These are phyloP conservation scores for Plectrocnemia conspersa DNA, from an alignment of 1,140 invertebrate species.

Conservation along the genomic window DNA sequence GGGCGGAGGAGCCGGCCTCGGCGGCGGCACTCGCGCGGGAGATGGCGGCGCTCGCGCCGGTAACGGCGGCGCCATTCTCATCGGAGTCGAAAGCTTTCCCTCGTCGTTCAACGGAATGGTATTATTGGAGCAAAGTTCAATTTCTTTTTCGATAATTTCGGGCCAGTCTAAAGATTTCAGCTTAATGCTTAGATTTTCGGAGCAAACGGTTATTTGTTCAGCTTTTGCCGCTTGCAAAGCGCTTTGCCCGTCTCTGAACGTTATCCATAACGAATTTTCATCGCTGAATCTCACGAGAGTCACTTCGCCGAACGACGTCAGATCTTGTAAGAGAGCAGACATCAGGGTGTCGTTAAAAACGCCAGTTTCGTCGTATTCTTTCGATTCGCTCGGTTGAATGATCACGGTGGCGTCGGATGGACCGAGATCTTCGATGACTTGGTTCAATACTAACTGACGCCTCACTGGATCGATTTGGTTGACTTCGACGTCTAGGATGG, in stretches of 20 bases:
- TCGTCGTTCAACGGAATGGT: constrained; percentile 67
- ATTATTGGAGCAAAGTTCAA: constrained; percentile 77
- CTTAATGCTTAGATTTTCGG: constrained; percentile 64
- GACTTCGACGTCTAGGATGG: constrained; percentile 83
- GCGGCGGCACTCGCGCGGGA: constrained; percentile 50
- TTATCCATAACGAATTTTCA: constrained; percentile 81
- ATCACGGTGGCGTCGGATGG: constrained; percentile 95
- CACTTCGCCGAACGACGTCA: constrained; percentile 76
- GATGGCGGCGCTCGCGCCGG: constrained; percentile 56
- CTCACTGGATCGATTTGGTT: constrained; percentile 69
- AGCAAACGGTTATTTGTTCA: constrained; percentile 56
- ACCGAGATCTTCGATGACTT: constrained; percentile 81
- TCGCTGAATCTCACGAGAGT: constrained; percentile 87
- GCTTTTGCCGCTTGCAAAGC: constrained; percentile 68
- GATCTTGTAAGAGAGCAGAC: constrained; percentile 63
- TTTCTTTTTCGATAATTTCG: constrained; percentile 71
- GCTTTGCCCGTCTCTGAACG: constrained; percentile 79
- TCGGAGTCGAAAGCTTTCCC: constrained; percentile 38
- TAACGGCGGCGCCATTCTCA: constrained; percentile 47
- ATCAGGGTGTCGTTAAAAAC: constrained; percentile 68
- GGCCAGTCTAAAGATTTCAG: constrained; percentile 84
- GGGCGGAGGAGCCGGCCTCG: constrained; percentile 55
- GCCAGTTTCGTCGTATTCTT: constrained; percentile 47
- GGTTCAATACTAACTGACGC: constrained; percentile 71
- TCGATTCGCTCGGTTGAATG: constrained; percentile 57